Evolutionary conservation across 1,140 invertebrate genomes (phyloP), one percentile per base, ranked within the genome.

Genomic region (Branchinecta lindahli): DNA sequence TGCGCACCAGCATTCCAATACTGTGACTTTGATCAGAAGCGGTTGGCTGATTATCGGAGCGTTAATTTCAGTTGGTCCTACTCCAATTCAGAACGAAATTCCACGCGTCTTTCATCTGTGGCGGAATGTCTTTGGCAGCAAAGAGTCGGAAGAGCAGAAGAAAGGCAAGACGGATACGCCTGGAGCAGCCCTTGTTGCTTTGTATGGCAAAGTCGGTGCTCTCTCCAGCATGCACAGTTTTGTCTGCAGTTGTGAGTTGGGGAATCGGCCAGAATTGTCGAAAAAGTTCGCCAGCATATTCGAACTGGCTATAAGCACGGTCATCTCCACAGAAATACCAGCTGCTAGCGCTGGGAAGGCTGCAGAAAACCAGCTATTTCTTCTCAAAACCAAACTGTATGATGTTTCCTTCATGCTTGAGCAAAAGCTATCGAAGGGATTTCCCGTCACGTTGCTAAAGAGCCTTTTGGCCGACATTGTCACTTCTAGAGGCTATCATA

Each of bases 41-140:
- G 96, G 95, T 15, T 99, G 97, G 97, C 83, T 98, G 20, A 80
- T 99, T 20, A 93, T 99, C 75, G 94, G 94, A 61, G 88, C 96
- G 70, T 90, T 99, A 33, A 96, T 98, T 88, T 96, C 75, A 75
- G 61, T 71, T 91, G 92, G 88, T 69, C 85, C 90, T 7, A 87
- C 92, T 8, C 93, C 96, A 7, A 91, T 97, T 3, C 86, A 89
- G 74, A 90, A 91, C 1, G 80, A 96, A 33, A 78, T 96, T 66
- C 94, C 94, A 0, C 83, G 95, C 73, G 94, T 99, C 89, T 77
- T 98, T 70, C 78, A 97, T 6, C 79, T 99, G 5, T 99, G 97
- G 97, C 86, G 94, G 75, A 97, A 97, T 80, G 95, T 94, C 44
- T 99, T 99, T 79, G 96, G 96, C 0, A 87, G 87, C 45, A 96